A percentile compares a stretch with the other conserved stretches of the same genome.
These are phyloP conservation scores for Notodonta dromedarius DNA, from an alignment of 2,888 invertebrate species.

Conservation along the genomic window DNA sequence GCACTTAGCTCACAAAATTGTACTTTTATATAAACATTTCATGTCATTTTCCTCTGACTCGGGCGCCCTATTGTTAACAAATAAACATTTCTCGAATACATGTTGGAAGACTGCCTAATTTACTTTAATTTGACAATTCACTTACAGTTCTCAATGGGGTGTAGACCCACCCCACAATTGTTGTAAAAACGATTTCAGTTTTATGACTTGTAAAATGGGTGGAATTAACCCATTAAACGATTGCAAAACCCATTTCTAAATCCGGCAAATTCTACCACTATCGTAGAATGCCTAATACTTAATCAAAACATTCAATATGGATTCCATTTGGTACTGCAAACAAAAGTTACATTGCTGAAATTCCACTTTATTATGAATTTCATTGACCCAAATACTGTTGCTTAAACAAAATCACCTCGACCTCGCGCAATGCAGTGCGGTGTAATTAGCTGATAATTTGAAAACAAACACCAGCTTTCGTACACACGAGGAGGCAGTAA, in stretches of 20 bases:
- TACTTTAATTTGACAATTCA: conserved; percentile 58
- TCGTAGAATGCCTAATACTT: conserved; percentile 25
- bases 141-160: conserved; percentile 44
- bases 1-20: not conserved
- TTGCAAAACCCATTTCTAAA: conserved; percentile 20
- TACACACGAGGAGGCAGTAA: conserved; percentile 41
- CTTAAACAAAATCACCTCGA: conserved; percentile 39
- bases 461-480: conserved; percentile 44
- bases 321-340: conserved; percentile 26
- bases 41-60: not conserved
- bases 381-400: conserved; percentile 44
- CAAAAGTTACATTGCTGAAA: conserved; percentile 31
- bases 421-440: conserved; percentile 42
- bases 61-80: not conserved
- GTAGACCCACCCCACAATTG: conserved; percentile 31
- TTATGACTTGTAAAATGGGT: conserved; percentile 19
- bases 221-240: conserved; percentile 25
- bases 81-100: conserved; percentile 2
- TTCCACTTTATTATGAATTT: conserved; percentile 33
- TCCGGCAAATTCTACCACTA: conserved; percentile 13
- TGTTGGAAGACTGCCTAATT: conserved; percentile 39
- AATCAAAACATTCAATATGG: conserved; percentile 21
- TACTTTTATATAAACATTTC: not conserved
- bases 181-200: conserved; percentile 29
- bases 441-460: conserved; percentile 59